Conservation (phyloP, 35 echinoderm and acorn worm species). For the Apostichopus californicus region DNA sequence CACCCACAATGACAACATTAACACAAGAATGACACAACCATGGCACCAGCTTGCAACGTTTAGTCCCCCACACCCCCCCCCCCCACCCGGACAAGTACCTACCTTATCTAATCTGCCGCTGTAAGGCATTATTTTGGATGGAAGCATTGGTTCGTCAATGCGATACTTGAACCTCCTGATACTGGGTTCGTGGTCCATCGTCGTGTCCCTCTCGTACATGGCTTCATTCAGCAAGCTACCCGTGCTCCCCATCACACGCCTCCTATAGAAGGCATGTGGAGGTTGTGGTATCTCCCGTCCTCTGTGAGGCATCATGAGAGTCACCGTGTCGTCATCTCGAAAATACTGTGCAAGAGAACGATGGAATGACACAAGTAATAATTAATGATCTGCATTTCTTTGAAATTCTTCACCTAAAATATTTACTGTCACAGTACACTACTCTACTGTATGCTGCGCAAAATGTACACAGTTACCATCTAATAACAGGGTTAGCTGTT, state of each 20-base stretch:
- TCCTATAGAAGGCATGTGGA: conserved; percentile 23
- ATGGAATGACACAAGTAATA: too few species aligned
- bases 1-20: too few species aligned
- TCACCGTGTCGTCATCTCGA: background rate
- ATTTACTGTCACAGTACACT: too few species aligned
- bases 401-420: too few species aligned
- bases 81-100: background rate
- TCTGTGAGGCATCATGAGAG: background rate
- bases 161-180: background rate
- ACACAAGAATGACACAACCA: too few species aligned
- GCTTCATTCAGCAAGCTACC: conserved; percentile 48
- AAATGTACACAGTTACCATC: too few species aligned
- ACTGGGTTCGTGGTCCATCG: background rate
- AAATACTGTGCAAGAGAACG: background rate
- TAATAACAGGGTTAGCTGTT: too few species aligned
- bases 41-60: too few species aligned
- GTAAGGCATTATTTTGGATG: conserved; percentile 51
- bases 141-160: conserved; percentile 26
- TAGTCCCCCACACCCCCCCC: too few species aligned
- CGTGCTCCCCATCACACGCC: conserved; percentile 57
- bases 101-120: conserved; percentile 56
- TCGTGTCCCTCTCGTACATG: conserved; percentile 21
- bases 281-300: background rate
- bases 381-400: too few species aligned
- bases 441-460: too few species aligned